phyloP scores from a whole-genome alignment of 2,113 vertebrate genomes.

The Cryptomyrus ogoouensis region DNA sequence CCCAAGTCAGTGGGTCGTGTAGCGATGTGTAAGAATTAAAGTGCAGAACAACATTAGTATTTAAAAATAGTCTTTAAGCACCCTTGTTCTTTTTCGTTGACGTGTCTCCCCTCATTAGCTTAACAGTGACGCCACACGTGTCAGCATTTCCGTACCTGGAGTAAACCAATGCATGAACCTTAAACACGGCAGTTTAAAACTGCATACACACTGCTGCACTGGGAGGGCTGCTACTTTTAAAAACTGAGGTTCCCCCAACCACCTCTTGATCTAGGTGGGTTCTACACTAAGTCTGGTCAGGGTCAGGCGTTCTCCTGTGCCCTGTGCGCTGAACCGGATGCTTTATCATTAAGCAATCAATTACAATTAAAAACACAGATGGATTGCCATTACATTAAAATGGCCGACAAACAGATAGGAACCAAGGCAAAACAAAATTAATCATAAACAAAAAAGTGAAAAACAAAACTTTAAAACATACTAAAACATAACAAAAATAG shows the following conservation, averaged over 20 bases:
- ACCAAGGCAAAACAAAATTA: background rate
- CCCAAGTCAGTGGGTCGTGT: background rate
- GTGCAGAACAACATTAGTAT: constrained; percentile 12
- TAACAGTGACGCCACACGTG: background rate
- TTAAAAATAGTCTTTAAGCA: constrained; percentile 11
- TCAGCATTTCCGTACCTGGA: background rate
- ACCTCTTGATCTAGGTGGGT: background rate
- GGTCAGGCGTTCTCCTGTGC: background rate
- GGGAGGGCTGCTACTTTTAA: background rate
- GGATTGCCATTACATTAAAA: constrained; percentile 19
- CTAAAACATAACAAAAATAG: constrained; percentile 30
- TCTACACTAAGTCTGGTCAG: background rate
- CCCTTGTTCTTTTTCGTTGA: background rate
- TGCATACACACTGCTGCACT: background rate
- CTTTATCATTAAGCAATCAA: constrained; percentile 18
- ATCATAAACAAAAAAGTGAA: constrained; percentile 22
- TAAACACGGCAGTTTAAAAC: background rate
- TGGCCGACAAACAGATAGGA: constrained; percentile 13
- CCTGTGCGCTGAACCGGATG: constrained; percentile 6
- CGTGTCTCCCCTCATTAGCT: background rate
- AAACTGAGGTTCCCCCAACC: background rate
- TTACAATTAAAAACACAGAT: constrained; percentile 27
- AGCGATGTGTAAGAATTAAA: constrained; percentile 14
- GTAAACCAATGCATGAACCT: background rate
- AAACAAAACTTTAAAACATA: constrained; percentile 40